phyloP scores from a whole-genome alignment of 1,140 invertebrate genomes.

The Papilio polytes region DNA sequence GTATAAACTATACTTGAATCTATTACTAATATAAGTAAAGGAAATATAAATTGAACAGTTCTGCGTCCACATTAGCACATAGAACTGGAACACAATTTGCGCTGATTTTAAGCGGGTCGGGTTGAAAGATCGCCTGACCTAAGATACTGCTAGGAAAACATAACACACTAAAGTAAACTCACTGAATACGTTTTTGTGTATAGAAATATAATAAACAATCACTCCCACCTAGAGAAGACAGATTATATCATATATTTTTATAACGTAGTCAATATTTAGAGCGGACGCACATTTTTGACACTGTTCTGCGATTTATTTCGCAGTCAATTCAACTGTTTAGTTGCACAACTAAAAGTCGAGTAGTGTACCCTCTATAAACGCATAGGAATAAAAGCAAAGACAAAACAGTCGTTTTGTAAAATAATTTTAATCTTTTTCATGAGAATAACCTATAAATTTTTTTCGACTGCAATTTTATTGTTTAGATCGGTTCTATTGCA shows the following conservation, averaged over 20 bases:
- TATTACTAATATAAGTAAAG: background rate
- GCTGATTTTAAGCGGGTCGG: conserved; percentile 22
- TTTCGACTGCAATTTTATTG: background rate
- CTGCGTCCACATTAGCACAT: conserved; percentile 15
- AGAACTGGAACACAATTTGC: background rate
- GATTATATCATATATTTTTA: background rate
- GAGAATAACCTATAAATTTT: background rate
- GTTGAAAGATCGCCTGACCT: conserved; percentile 19
- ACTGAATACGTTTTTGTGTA: background rate
- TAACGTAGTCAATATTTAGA: background rate
- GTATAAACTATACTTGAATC: background rate
- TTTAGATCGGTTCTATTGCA: background rate
- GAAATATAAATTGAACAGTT: background rate
- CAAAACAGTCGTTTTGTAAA: no score
- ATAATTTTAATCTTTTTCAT: no score
- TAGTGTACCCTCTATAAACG: no score
- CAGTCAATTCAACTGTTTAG: no score
- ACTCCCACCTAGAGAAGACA: background rate
- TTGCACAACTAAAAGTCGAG: no score
- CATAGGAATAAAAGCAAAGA: no score
- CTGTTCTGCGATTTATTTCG: no score
- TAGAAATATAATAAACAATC: conserved; percentile 1
- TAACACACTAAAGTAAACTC: background rate
- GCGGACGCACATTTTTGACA: no score
- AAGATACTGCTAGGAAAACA: background rate